phyloP scores from a whole-genome alignment of 2,888 invertebrate genomes.

The Lottia gigantea region DNA sequence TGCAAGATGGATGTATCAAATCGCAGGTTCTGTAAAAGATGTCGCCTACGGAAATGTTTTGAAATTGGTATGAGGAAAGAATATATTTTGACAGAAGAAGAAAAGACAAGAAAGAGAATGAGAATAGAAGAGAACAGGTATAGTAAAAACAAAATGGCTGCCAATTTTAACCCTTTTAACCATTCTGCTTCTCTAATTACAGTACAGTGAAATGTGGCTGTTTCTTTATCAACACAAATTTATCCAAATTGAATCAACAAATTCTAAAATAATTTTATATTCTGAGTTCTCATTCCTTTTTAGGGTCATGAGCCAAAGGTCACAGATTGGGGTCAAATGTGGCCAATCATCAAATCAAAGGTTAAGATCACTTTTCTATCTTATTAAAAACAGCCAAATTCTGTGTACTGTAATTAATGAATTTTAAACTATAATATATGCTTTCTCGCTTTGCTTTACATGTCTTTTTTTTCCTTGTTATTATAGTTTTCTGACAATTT shows the following conservation, averaged over 20 bases:
- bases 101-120: constrained; percentile 78
- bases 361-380: background rate
- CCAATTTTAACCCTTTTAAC: background rate
- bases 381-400: background rate
- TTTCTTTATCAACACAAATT: background rate
- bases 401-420: background rate
- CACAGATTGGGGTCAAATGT: constrained; percentile 10
- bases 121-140: constrained; percentile 90
- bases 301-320: constrained; percentile 10
- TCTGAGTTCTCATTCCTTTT: background rate
- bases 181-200: background rate
- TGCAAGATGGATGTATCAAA: constrained; percentile 94
- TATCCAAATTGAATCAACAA: too few species aligned
- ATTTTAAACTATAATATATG: background rate
- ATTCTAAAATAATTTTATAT: too few species aligned
- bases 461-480: too few species aligned
- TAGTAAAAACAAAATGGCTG: constrained; percentile 15
- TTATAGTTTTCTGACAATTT: too few species aligned
- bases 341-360: constrained; percentile 6
- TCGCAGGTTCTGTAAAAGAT: constrained; percentile 95
- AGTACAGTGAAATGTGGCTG: constrained; percentile 6
- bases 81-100: constrained; percentile 96
- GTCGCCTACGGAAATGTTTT: constrained; percentile 93
- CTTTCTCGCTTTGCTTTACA: too few species aligned
- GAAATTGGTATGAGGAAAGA: constrained; percentile 97